A percentile compares a stretch with the other conserved stretches of the same genome.
Conservation (phyloP, 1,140 invertebrate genomes). For the Papilio aristodemus region DNA sequence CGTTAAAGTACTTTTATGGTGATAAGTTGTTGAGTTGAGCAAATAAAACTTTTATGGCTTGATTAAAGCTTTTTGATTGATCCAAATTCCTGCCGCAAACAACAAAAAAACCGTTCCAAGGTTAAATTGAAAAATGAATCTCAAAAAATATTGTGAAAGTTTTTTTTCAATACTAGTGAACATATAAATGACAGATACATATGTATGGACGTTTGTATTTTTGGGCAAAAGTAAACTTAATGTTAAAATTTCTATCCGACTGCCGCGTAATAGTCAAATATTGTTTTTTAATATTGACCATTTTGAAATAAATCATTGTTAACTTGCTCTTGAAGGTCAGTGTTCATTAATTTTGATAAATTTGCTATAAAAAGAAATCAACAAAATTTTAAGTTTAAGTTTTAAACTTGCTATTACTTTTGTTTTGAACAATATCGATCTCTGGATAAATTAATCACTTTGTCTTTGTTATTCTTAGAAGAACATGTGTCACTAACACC, state of each 20-base stretch:
- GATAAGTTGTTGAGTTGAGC: not conserved
- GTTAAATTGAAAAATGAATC: not conserved
- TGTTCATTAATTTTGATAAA: no score
- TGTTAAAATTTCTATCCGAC: no score
- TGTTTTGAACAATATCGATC: not conserved
- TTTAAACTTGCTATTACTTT: not conserved
- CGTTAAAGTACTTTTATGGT: not conserved
- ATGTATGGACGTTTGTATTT: no score
- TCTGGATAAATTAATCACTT: not conserved
- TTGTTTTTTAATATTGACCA: no score
- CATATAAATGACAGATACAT: no score
- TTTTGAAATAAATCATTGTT: no score
- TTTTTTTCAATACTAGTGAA: no score
- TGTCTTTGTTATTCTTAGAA: conserved; percentile 13
- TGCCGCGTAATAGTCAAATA: no score
- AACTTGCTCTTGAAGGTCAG: no score
- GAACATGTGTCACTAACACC: conserved; percentile 31
- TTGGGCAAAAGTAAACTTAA: no score
- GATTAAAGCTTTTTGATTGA: not conserved
- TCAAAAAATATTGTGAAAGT: no score
- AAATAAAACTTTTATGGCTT: not conserved
- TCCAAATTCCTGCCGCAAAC: not conserved
- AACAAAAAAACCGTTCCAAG: not conserved
- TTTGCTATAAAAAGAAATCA: no score
- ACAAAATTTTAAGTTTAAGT: not conserved